Evolutionary conservation across 37 sponge, comb jelly and placozoan genomes (phyloP).

Genomic region (Haliclona indistincta): DNA sequence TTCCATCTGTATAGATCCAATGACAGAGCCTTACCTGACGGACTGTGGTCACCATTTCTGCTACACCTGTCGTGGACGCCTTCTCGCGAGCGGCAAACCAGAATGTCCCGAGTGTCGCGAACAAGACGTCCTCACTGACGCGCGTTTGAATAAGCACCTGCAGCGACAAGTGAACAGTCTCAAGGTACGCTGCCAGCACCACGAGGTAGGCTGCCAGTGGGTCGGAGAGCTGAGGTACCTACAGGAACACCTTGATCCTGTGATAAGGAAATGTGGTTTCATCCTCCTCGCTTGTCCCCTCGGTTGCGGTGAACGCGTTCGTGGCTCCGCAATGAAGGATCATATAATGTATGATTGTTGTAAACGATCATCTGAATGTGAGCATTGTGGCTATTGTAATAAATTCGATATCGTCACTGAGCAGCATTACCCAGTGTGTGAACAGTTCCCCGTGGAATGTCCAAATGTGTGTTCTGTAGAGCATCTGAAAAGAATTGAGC

Average conservation of each 20-base stretch:
- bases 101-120: too few relatives aligned
- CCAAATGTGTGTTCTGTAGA: neutral
- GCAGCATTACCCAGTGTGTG: neutral
- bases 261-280: neutral
- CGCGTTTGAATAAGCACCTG: too few relatives aligned
- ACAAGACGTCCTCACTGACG: too few relatives aligned
- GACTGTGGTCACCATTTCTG: too few relatives aligned
- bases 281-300: neutral
- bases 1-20: too few relatives aligned
- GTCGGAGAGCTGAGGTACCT: neutral
- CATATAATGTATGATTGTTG: neutral
- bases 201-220: neutral
- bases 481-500: neutral
- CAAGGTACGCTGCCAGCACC: too few relatives aligned
- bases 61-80: too few relatives aligned
- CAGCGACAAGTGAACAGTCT: too few relatives aligned
- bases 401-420: neutral
- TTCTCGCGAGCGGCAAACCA: too few relatives aligned
- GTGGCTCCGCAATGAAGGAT: neutral
- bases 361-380: neutral
- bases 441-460: neutral
- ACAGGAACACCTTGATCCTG: neutral
- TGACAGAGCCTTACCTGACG: too few relatives aligned
- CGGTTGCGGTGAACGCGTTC: neutral
- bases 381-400: neutral